A percentile compares a stretch with the other conserved stretches of the same genome.
Evolutionary conservation across 2,797 vertebrate genomes (phyloP).

Genomic region (Okamejei kenojei): DNA sequence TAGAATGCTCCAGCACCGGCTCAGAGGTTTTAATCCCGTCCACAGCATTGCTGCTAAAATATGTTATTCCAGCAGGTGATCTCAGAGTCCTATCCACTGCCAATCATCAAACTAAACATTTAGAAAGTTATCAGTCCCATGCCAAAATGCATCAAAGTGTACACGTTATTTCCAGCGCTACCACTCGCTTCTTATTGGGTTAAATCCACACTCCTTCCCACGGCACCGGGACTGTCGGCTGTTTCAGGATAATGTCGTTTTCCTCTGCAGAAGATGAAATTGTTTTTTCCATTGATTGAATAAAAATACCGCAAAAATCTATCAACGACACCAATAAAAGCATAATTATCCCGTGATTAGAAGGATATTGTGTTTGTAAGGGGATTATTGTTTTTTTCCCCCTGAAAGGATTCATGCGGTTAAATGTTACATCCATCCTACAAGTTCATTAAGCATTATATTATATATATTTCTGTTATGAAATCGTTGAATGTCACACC

Average conservation of each 20-base stretch:
- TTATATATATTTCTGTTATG: neutral
- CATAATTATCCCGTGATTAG: constrained; percentile 20
- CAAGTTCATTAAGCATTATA: constrained; percentile 17
- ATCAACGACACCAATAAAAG: constrained; percentile 28
- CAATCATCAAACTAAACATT: constrained; percentile 22
- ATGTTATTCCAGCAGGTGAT: constrained; percentile 3
- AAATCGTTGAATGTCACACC: neutral
- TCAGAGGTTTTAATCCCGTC: neutral
- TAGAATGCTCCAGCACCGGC: neutral
- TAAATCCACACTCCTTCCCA: neutral
- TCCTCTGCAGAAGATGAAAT: neutral
- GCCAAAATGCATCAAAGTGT: constrained; percentile 10
- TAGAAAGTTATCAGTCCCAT: neutral
- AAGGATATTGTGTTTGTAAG: constrained; percentile 28
- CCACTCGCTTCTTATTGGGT: neutral
- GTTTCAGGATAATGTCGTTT: neutral
- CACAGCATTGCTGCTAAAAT: neutral
- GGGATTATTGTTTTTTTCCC: neutral
- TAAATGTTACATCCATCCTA: constrained; percentile 27
- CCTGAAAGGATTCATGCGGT: neutral
- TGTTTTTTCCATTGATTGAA: constrained; percentile 30
- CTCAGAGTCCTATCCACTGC: neutral
- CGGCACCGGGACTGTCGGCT: neutral
- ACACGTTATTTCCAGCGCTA: neutral
- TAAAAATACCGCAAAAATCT: constrained; percentile 28